Evolutionary conservation across 2,113 vertebrate genomes (phyloP), one percentile per base, ranked within the genome.

Genomic region (Lethenteron camtschaticum): DNA sequence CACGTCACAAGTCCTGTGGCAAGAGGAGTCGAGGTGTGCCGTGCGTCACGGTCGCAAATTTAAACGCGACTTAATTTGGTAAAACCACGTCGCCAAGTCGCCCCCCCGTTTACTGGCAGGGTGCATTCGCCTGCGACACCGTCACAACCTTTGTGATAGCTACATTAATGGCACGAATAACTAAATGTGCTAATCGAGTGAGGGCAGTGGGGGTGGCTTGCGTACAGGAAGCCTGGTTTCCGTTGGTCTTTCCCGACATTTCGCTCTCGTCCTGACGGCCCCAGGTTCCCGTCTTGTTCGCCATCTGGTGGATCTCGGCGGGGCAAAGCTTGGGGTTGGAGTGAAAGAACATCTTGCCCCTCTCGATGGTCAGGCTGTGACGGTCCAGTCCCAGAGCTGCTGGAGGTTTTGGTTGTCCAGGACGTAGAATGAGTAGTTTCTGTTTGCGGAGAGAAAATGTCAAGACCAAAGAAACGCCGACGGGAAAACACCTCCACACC

Each of bases 261-360:
- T 66, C 63, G 63, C n/a, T 66, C 10, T n/a, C n/a, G n/a, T 66
- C 20, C n/a, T 66, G 63, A n/a, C n/a, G n/a, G 8, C 63, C 63
- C 63, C 20, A 9, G 10, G 63, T 66, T n/a, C 63, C 63, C n/a
- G 63, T 66, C 63, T 66, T 66, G 9, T 66, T 20, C 63, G n/a
- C 63, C 63, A 66, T 66, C n/a, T 11, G 63, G 63, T 66, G 63
- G 63, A 66, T 66, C 63, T 66, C 63, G 10, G 63, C n/a, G 63
- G 20, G 63, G 63, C 63, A 66, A 66, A 66, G 63, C 63, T 66
- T 66, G n/a, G 63, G 63, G 20, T 66, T 66, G 9, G 20, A 20
- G 8, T 9, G 10, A 20, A 66, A 66, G 20, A 66, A 66, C 63
- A 66, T 66, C 63, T 66, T 66, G 63, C 63, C 63, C 63, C 20